Evolutionary conservation across 2,888 invertebrate species (phyloP), one percentile per base, ranked within the genome.

Genomic region (Gandaritis pyraliata): DNA sequence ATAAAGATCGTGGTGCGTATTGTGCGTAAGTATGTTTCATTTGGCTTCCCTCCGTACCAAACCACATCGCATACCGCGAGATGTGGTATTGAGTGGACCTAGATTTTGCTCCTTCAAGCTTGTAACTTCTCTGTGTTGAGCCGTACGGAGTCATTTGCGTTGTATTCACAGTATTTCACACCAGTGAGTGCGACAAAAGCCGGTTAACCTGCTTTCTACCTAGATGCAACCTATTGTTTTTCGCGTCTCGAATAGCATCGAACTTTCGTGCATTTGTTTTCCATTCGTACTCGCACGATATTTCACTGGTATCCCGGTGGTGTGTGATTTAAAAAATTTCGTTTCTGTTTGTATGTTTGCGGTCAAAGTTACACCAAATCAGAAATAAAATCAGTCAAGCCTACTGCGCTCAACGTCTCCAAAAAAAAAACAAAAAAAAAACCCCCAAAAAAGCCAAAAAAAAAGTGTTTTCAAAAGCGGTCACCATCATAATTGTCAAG

Each of bases 221-320:
- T 23, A 50, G 54, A 54, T 49, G 38, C 2, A 46, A 23, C 30
- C 58, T 87, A 88, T 88, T 86, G 87, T 86, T 83, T 86, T 87
- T 86, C 84, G 76, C 80, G 83, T 83, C 84, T 86, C 78, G 81
- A 76, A 85, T 83, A 83, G 83, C 84, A 84, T 86, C 80, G 82
- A 84, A 86, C 81, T 86, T 85, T 78, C 69, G 72, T 80, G 77
- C 84, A 84, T 87, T 88, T 88, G 86, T 88, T 87, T 86, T 78
- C 75, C 80, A 80, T 81, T 81, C 75, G 69, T 66, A 68, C 69
- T 65, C 68, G 69, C 73, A 69, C 78, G 69, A 75, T 74, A 77
- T 78, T 79, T 78, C 73, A 77, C 71, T 72, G 69, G 66, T 70
- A 68, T 73, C 64, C 73, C 65, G 66, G 61, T 64, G 69, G 72